Base-by-base conservation (phyloP, 2,113 vertebrate species). In the Muntiacus reevesi region DNA sequence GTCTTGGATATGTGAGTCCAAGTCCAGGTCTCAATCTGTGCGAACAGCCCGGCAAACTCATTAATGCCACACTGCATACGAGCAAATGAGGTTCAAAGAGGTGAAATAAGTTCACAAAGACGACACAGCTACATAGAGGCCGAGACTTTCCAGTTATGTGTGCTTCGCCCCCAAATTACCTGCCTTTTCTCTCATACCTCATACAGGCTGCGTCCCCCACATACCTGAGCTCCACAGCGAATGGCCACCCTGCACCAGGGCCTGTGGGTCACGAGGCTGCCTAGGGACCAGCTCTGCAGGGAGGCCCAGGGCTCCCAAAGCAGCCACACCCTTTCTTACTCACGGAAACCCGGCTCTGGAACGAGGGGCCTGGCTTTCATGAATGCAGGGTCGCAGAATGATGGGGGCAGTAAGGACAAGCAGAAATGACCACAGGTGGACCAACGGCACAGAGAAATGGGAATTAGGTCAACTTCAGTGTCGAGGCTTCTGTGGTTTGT, bases 241-340 rank as follows among this genome's bases (percentile, higher is more conserved):
- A 33, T 1, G 14, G 59, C 57, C 82, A 40, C 9, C 55, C 30
- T 0, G 9, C 3, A 1, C 2, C 0, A 0, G 12, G 36, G n/a
- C 50, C 74, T 11, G 5, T n/a, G 30, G 47, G 79, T n/a, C 79
- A 23, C 3, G 2, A 47, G 2, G 30, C 54, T 45, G 10, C 50
- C 2, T 7, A 92, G 43, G 16, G 76, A 21, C 36, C 81, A 21
- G 36, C 25, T 7, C 59, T 28, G 10, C 67, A 30, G 82, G 14
- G 50, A 52, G 59, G 43, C 45, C n/a, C 40, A 16, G 2, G 14
- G 54, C 59, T 78, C 16, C 33, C 47, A 30, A 8, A 40, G 11
- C 25, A 64, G 79, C 15, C 1, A 13, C 2, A 1, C n/a, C 76
- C 74, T 62, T 8, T 36, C 40, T 15, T 43, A 71, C 5, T 27